phyloP scores from a whole-genome alignment of 2,113 vertebrate genomes.

The Lepus timidus region DNA sequence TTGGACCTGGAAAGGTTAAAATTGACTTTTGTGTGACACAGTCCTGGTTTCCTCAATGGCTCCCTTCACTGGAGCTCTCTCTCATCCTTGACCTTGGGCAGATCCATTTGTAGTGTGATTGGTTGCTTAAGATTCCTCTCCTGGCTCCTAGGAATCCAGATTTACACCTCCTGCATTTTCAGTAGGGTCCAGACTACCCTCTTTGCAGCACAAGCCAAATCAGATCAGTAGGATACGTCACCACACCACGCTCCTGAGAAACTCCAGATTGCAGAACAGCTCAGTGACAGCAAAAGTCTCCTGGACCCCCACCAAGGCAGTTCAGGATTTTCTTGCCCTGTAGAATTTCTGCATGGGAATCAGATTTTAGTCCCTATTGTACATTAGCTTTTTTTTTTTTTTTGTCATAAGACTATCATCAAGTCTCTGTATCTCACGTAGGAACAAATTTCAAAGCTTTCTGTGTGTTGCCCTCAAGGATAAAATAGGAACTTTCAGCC shows the following conservation, averaged over 20 bases:
- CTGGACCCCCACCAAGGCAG: neutral
- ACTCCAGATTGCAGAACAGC: neutral
- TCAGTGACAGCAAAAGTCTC: neutral
- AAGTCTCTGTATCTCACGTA: neutral
- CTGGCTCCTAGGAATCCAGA: neutral
- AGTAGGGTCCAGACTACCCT: neutral
- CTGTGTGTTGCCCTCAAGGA: neutral
- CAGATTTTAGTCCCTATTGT: neutral
- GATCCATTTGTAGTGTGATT: neutral
- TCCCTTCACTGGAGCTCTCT: neutral
- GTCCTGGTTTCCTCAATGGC: neutral
- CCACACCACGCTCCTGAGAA: neutral
- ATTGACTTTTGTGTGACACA: neutral
- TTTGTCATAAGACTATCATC: neutral
- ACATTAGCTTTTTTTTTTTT: neutral
- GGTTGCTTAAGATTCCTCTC: neutral
- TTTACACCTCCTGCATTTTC: neutral
- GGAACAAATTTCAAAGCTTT: slow-evolving; percentile 3
- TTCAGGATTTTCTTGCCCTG: neutral
- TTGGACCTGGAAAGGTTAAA: neutral
- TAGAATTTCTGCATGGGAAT: neutral
- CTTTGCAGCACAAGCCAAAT: neutral
- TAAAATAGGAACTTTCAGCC: neutral
- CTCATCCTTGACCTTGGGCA: neutral
- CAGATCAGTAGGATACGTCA: neutral